Evolutionary conservation across 2,113 vertebrate species (phyloP), one percentile per base, ranked within the genome.

Genomic region (Anguilla japonica): DNA sequence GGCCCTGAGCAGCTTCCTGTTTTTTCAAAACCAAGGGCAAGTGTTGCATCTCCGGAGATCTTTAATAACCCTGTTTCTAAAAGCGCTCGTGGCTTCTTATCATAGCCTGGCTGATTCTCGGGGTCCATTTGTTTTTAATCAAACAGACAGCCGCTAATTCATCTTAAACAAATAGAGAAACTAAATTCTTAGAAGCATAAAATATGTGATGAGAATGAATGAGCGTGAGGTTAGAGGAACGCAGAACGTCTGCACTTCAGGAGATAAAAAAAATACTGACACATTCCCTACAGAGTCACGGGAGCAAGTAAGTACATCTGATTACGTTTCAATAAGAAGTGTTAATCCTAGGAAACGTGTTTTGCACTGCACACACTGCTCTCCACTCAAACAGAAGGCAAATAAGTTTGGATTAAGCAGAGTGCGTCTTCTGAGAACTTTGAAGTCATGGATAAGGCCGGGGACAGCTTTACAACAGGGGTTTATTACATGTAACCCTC

Each of bases 1-100:
- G 84, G 81, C 78, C 41, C 79, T 67, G 39, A 3, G 79, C 81
- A 26, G 85, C 87, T 89, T 88, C 89, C 87, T 89, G 88, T 88
- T 90, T 86, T 83, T 81, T 81, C 88, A 79, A 81, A n/a, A 75
- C 3, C 20, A 20, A 26, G 63, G 2, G 20, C n/a, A 34, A 13
- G n/a, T 5, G 22, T 34, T n/a, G 1, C 71, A 75, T 13, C 26
- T 67, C 60, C 71, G 26, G 26, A 75, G 71, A 75, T 75, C 71
- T 75, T 75, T 34, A 34, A 26, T 75, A n/a, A 75, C 34, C 22
- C 71, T 34, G 71, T 34, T 75, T 75, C 11, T 34, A 6, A 75
- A 75, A 75, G n/a, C 57, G 18, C 6, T 13, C 18, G 57, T 60
- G 57, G 71, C 9, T 34, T 14, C n/a, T n/a, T 75, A 34, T 34